Evolutionary conservation across 2,113 vertebrate species (phyloP).

Genomic region (Chloropsis hardwickii): DNA sequence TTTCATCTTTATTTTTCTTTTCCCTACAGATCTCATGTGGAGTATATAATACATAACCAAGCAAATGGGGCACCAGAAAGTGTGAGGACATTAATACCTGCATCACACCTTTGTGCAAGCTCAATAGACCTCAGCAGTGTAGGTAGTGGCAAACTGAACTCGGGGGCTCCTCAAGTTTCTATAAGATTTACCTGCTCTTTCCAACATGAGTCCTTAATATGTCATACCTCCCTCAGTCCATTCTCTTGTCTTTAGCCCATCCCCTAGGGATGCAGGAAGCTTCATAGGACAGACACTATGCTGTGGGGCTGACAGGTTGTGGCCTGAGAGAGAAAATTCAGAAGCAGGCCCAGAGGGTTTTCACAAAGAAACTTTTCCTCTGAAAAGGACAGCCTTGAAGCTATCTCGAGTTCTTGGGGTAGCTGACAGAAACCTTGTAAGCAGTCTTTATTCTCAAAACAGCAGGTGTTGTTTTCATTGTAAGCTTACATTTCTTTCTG

Average conservation of each 20-base stretch:
- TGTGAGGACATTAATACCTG: not conserved
- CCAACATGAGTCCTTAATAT: not conserved
- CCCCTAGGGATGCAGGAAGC: not conserved
- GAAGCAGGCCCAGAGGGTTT: too few species aligned
- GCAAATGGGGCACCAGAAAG: not conserved
- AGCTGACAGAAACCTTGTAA: too few species aligned
- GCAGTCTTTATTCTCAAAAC: too few species aligned
- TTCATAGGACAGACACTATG: not conserved
- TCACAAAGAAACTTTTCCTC: too few species aligned
- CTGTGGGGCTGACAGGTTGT: too few species aligned
- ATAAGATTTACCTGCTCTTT: not conserved
- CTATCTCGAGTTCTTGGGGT: too few species aligned
- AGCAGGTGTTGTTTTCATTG: too few species aligned
- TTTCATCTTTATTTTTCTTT: slow-evolving; percentile 22
- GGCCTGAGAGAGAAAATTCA: too few species aligned
- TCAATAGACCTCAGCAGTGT: not conserved
- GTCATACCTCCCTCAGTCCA: not conserved
- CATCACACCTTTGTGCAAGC: not conserved
- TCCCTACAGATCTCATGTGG: not conserved
- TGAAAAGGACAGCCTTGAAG: too few species aligned
- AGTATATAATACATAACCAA: not conserved
- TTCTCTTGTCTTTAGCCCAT: not conserved
- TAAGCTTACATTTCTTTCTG: too few species aligned
- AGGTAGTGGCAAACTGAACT: not conserved
- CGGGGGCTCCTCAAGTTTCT: not conserved